These are phyloP conservation scores for Rhynchotus rufescens DNA, from an alignment of 2,797 vertebrate genomes.

Conservation along the genomic window DNA sequence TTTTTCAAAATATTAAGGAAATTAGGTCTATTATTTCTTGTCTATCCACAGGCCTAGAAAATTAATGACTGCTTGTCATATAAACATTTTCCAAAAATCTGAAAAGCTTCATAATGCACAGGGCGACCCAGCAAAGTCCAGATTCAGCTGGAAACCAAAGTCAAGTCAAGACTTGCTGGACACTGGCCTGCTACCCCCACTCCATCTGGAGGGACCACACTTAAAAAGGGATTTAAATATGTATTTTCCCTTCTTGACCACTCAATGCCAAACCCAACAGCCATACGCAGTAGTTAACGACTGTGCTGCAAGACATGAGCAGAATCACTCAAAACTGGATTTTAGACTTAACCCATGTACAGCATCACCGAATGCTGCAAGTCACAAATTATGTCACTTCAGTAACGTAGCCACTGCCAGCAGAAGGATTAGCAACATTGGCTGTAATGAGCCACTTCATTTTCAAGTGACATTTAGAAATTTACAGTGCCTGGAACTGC, in stretches of 20 bases:
- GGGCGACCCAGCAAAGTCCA: neutral
- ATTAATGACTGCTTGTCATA: neutral
- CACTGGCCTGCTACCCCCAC: neutral
- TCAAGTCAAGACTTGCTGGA: neutral
- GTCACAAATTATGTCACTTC: conserved; percentile 52
- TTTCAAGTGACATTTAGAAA: conserved; percentile 42
- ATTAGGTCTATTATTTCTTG: neutral
- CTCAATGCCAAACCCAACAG: neutral
- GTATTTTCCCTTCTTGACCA: neutral
- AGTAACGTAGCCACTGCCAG: conserved; percentile 20
- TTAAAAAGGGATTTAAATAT: neutral
- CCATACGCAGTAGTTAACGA: neutral
- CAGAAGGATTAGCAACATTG: conserved; percentile 55
- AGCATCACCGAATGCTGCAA: neutral
- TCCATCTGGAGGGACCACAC: conserved; percentile 31
- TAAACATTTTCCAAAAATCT: neutral
- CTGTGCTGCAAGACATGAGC: neutral
- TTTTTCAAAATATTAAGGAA: neutral
- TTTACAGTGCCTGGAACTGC: conserved; percentile 22
- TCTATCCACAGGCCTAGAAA: neutral
- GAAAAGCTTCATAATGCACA: neutral
- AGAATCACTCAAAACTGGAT: neutral
- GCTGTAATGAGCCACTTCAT: conserved; percentile 10
- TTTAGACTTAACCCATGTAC: neutral
- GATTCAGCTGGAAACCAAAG: neutral